These are phyloP conservation scores for Antigone vipio DNA, from an alignment of 2,113 vertebrate genomes.

Conservation along the genomic window DNA sequence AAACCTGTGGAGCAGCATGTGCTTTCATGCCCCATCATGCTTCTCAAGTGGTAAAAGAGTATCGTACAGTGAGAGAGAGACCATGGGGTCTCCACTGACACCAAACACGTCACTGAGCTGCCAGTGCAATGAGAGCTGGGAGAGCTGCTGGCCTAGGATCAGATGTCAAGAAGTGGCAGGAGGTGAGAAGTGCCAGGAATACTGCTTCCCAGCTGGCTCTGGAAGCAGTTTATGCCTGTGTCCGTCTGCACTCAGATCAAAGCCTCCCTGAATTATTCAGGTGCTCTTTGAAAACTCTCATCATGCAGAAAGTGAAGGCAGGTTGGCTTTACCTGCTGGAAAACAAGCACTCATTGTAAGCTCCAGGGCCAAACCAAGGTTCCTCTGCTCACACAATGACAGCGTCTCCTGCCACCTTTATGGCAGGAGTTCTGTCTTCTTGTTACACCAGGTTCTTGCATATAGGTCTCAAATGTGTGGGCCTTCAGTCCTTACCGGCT, in stretches of 20 bases:
- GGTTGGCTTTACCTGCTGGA: constrained; percentile 47
- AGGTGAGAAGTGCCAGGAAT: constrained; percentile 64
- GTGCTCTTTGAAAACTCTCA: constrained; percentile 68
- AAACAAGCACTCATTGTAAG: constrained; percentile 48
- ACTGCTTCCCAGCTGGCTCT: constrained; percentile 81
- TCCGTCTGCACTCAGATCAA: constrained; percentile 72
- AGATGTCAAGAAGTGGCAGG: constrained; percentile 32
- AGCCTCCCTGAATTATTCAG: constrained; percentile 85
- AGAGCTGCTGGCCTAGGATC: constrained; percentile 54
- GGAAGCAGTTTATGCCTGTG: constrained; percentile 72
- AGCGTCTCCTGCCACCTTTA: background rate
- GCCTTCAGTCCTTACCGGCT: background rate
- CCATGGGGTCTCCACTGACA: background rate
- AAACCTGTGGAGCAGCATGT: background rate
- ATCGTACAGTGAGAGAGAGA: background rate
- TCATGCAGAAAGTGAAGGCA: constrained; percentile 36
- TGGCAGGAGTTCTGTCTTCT: background rate
- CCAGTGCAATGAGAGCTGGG: background rate
- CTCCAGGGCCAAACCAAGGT: background rate
- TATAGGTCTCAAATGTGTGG: background rate
- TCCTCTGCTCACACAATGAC: background rate
- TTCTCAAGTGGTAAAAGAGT: background rate
- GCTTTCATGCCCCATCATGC: background rate
- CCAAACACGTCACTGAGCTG: background rate
- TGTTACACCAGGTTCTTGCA: background rate